phyloP scores from a whole-genome alignment of 2,113 vertebrate genomes.

The Grantiella picta region DNA sequence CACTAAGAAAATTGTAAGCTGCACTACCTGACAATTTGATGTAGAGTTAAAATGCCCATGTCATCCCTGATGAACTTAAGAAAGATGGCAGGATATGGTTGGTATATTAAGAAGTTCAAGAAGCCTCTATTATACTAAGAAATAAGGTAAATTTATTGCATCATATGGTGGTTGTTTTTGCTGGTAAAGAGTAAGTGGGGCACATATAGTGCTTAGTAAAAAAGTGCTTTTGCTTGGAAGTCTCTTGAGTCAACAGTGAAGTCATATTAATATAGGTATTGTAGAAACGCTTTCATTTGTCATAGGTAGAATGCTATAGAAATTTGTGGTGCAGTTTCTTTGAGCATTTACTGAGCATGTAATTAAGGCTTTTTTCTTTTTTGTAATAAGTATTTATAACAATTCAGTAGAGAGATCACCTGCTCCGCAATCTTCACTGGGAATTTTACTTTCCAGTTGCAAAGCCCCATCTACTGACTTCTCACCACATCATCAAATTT shows the following conservation, averaged over 20 bases:
- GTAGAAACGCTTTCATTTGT: background rate
- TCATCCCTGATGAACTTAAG: background rate
- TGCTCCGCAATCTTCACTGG: background rate
- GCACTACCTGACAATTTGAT: background rate
- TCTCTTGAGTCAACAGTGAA: background rate
- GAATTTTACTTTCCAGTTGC: background rate
- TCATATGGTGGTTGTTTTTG: background rate
- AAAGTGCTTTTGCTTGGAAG: background rate
- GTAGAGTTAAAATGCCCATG: accelerated
- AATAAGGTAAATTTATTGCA: background rate
- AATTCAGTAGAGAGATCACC: background rate
- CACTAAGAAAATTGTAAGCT: background rate
- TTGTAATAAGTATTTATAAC: accelerated
- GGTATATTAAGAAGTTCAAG: background rate
- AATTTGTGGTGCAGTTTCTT: background rate
- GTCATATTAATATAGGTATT: background rate
- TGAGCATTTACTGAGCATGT: background rate
- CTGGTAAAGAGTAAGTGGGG: background rate
- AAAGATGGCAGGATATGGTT: background rate
- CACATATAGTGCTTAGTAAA: background rate
- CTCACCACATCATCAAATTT: background rate
- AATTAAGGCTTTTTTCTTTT: background rate
- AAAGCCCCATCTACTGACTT: background rate
- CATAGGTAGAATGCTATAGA: background rate
- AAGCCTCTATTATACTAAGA: background rate